Evolutionary conservation across 2,113 vertebrate species (phyloP), one percentile per base, ranked within the genome.

Genomic region (Erpornis zantholeuca): DNA sequence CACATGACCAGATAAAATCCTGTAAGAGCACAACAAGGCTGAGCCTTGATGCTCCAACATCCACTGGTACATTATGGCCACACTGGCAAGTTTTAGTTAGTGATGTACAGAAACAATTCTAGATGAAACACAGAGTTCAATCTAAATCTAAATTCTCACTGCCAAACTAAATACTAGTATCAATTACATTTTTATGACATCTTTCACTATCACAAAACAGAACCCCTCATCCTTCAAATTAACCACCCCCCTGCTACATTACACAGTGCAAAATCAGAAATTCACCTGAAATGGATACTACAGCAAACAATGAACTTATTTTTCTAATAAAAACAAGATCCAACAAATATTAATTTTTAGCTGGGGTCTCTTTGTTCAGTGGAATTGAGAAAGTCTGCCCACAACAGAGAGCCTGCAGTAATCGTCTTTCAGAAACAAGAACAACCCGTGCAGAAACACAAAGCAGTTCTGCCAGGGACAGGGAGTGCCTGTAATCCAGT

Each of bases 401-500:
- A 94, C 68, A 77, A 92, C 78, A 94, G 92, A 94, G 92, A 91
- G 64, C 35, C 92, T 8, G 1, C 36, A 42, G 70, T 94, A 96
- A 93, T 90, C 42, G 1, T 71, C 91, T 93, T 84, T 94, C 93
- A 87, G 88, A 96, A 96, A 92, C 29, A 69, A 73, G 89, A 94
- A 66, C 50, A 69, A 91, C 49, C 75, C n/a, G 12, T 64, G 5
- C 52, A 69, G 94, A 98, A 97, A 98, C 93, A 98, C 94, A 97
- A 97, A 98, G 98, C 97, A 97, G 97, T 98, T 98, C 82, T 64
- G 80, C 82, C 68, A 47, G 92, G 77, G 79, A 87, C 33, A 52
- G 28, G 28, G 60, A 95, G 83, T 42, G 86, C 61, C 94, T 96
- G 96, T 97, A 98, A 98, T 98, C 98, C 97, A 97, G 96, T 98